These are phyloP conservation scores for Gobius niger DNA, from an alignment of 2,113 vertebrate genomes.

Conservation along the genomic window DNA sequence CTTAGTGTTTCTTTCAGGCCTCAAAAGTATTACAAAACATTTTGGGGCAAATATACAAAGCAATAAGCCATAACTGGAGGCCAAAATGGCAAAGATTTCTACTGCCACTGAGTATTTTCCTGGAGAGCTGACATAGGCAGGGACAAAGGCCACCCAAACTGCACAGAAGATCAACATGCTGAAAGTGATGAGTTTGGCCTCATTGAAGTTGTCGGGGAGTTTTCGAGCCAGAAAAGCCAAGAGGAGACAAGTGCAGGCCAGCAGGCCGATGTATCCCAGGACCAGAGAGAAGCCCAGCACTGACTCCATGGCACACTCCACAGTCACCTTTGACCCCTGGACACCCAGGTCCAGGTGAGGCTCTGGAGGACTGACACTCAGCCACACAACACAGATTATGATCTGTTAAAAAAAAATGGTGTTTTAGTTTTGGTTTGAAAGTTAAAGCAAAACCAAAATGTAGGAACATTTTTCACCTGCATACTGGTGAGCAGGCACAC, in stretches of 20 bases:
- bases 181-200: slow-evolving; percentile 75
- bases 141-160: slow-evolving; percentile 75
- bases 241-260: slow-evolving; percentile 67
- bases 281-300: slow-evolving; percentile 64
- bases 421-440: not conserved
- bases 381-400: slow-evolving; percentile 69
- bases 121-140: slow-evolving; percentile 74
- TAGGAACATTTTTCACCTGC: not conserved
- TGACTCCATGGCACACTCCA: slow-evolving; percentile 68
- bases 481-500: slow-evolving; percentile 19
- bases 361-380: slow-evolving; percentile 64
- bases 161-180: slow-evolving; percentile 80
- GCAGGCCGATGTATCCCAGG: slow-evolving; percentile 73
- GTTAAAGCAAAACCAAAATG: too few species aligned
- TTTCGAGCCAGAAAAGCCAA: slow-evolving; percentile 78
- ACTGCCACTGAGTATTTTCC: slow-evolving; percentile 70
- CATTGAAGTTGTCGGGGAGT: slow-evolving; percentile 68
- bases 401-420: slow-evolving; percentile 45
- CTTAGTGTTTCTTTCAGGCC: slow-evolving; percentile 72
- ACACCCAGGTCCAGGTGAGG: slow-evolving; percentile 56
- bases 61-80: slow-evolving; percentile 69
- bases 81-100: slow-evolving; percentile 76
- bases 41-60: slow-evolving; percentile 75
- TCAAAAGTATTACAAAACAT: slow-evolving; percentile 73
- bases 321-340: slow-evolving; percentile 61